Base-by-base conservation (phyloP, 2,888 invertebrate genomes). In the Blastobasis adustella region DNA sequence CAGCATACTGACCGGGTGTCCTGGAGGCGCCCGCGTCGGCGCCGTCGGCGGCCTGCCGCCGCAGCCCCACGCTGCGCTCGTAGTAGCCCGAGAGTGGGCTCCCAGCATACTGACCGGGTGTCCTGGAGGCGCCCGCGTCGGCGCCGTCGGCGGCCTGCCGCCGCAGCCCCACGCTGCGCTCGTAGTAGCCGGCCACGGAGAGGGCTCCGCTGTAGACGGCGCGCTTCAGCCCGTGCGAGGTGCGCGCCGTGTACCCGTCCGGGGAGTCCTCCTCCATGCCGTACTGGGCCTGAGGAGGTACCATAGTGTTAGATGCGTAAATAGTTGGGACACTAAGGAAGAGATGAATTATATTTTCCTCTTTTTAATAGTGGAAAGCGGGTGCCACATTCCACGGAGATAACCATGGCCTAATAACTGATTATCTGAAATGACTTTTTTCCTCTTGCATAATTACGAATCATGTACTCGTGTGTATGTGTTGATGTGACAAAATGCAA, bases 231-330 rank as follows among this genome's bases (percentile, higher is more conserved):
- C 94, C 94, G 56, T 92, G 92, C 10, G 94, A 92, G 36, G 94
- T 94, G 56, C 96, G 93, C 65, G 94, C 93, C 47, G 92, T 79
- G 67, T 89, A 89, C 6, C 82, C 95, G 66, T 94, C 95, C 5
- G 94, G 95, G 66, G 95, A 94, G 72, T 95, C 94, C 70, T 95
- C 95, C 69, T 95, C 95, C 96, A 96, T 96, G 1, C 96, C 96
- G 68, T 96, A 96, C 73, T 95, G 95, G 2, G 95, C 95, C 90
- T 93, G 66, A 39, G 47, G 5, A 5, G 40, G 10, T 10, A 42
- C 7, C 42, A 47, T 52, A 45, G 6, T 38, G 9, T 44, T 49
- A 43, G 8, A 40, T 6, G 8, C n/a, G 2, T 41, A 41, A 41
- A 41, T 41, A 8, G 3, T 23, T 23, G 23, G 23, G 3, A 23